Conservation (phyloP, 2,797 vertebrate species). For the Halcyon smyrnensis region DNA sequence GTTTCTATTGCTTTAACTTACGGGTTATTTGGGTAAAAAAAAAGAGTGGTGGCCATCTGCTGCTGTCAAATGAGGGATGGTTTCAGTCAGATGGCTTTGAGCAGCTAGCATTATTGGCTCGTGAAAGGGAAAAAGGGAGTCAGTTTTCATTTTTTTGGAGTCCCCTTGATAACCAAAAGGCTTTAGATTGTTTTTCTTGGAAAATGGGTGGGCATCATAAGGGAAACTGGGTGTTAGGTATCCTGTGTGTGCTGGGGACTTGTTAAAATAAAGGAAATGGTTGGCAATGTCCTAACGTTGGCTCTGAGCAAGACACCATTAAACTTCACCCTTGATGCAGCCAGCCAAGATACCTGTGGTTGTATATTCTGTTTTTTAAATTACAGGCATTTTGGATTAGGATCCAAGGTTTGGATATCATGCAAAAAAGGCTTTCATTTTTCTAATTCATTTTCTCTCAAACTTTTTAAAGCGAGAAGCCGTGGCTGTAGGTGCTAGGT, state of each 20-base stretch:
- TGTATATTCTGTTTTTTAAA: slow-evolving; percentile 15
- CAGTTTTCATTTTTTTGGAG: background rate
- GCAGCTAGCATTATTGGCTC: background rate
- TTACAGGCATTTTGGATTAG: background rate
- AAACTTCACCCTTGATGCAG: background rate
- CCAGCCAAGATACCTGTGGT: slow-evolving; percentile 39
- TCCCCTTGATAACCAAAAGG: background rate
- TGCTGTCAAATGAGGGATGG: background rate
- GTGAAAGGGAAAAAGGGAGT: background rate
- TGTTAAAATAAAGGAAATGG: slow-evolving; percentile 6
- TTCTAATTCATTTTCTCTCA: background rate
- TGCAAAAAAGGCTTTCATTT: background rate
- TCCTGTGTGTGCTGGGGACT: background rate
- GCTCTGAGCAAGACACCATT: background rate
- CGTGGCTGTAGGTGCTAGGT: background rate
- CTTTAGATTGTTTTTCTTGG: slow-evolving; percentile 29
- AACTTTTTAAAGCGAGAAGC: slow-evolving; percentile 4
- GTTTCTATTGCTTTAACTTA: background rate
- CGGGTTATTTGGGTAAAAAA: background rate
- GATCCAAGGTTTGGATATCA: background rate
- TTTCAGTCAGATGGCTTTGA: background rate
- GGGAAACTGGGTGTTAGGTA: background rate
- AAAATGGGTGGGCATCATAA: background rate
- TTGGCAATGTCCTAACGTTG: background rate
- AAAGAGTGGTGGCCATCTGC: background rate